Base-by-base conservation (phyloP, 2,113 vertebrate species). In the Bambusicola thoracicus region DNA sequence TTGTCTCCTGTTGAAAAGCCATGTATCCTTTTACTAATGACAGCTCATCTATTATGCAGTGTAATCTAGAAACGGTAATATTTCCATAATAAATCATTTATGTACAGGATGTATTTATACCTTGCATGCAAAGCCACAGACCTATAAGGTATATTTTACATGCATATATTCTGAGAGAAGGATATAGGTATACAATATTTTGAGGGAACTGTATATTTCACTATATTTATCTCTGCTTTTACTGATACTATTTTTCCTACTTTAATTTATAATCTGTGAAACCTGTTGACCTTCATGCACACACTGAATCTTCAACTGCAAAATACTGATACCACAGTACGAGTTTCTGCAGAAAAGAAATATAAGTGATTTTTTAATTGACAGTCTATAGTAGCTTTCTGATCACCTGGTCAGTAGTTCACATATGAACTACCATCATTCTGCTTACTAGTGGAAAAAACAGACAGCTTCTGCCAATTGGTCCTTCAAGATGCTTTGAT, bases 41-140 rank as follows among this genome's bases (percentile, higher is more conserved):
- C 94, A 98, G 85, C 82, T 97, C 86, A 96, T 96, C 91, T 94
- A 81, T 86, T 93, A 97, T 97, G 80, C 94, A 94, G 75, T 94
- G 90, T 96, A 95, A 97, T 97, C 93, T 96, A 94, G 94, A 96
- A 98, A 97, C 75, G 92, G 25, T 53, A 85, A 96, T 96, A 94
- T 96, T 96, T 97, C 89, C 96, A 83, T 96, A 96, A 97, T 95
- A 96, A 97, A 96, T 97, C 65, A 97, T 97, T 97, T 96, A 95
- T 95, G 83, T 96, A 93, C 82, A 86, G 88, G 88, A 73, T 93
- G 82, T 91, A 94, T 94, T 92, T 97, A 96, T 95, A 93, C 41
- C 78, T 84, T 94, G 51, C 85, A 91, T 79, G 78, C 85, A 80
- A 88, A 94, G 2, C 20, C 27, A 95, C 81, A 96, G 66, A 96